A percentile compares a stretch with the other conserved stretches of the same genome.
These are phyloP conservation scores for Anabacerthia variegaticeps DNA, from an alignment of 2,797 vertebrate genomes.

Conservation along the genomic window DNA sequence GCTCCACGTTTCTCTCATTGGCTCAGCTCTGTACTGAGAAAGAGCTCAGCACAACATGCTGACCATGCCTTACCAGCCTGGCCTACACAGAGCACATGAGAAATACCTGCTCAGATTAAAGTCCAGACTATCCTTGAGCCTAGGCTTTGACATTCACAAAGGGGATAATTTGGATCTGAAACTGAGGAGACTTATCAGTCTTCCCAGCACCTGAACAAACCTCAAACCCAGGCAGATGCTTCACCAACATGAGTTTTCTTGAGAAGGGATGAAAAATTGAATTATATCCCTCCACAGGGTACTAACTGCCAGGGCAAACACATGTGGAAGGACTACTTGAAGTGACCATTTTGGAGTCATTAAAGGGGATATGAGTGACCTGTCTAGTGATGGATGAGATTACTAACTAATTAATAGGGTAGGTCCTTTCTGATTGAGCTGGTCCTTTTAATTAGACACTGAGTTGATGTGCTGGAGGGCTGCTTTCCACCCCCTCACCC, in stretches of 20 bases:
- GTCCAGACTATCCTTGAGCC: neutral
- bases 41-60: neutral
- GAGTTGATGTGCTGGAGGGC: neutral
- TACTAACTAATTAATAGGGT: neutral
- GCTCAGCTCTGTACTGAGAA: neutral
- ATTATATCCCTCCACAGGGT: neutral
- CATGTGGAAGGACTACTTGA: neutral
- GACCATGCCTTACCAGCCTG: neutral
- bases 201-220: neutral
- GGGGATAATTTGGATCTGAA: neutral
- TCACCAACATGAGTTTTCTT: neutral
- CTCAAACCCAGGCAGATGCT: neutral
- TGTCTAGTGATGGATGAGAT: neutral
- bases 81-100: neutral
- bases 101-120: neutral
- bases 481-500: neutral
- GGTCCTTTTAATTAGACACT: neutral
- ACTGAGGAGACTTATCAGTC: neutral
- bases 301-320: neutral
- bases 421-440: neutral
- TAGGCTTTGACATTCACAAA: neutral
- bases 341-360: neutral
- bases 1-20: neutral
- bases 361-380: neutral
- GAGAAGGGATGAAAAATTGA: neutral